Percentiles rank a stretch among this genome's conserved stretches.
phyloP scores from a whole-genome alignment of 1,140 invertebrate genomes.

The Ridgeia piscesae region DNA sequence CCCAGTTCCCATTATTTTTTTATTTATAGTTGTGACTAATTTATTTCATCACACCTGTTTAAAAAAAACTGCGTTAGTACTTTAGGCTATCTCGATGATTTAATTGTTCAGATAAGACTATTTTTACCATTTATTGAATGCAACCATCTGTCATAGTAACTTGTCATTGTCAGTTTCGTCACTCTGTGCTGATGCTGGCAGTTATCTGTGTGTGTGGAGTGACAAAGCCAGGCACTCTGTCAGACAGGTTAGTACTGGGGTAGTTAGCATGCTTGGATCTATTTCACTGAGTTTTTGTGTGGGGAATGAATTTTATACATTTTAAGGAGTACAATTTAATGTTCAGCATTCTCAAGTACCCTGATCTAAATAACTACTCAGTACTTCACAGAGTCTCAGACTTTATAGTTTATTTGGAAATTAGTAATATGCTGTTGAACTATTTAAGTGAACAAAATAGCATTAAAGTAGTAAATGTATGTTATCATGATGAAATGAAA shows the following conservation, averaged over 20 bases:
- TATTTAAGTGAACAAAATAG: too few relatives aligned
- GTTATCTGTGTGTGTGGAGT: neutral
- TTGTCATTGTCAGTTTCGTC: neutral
- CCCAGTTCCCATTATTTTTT: neutral
- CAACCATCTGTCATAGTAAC: neutral
- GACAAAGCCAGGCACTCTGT: neutral
- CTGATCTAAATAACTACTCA: too few relatives aligned
- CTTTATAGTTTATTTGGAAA: too few relatives aligned
- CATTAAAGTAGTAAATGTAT: too few relatives aligned
- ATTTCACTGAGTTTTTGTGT: too few relatives aligned
- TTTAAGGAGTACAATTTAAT: neutral
- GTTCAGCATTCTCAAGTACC: neutral
- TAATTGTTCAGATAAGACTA: neutral
- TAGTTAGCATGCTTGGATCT: too few relatives aligned
- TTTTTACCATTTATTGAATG: neutral
- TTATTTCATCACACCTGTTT: neutral
- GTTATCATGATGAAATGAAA: too few relatives aligned
- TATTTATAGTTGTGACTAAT: neutral
- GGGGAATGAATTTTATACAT: neutral
- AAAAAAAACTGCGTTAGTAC: neutral
- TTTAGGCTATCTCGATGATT: neutral
- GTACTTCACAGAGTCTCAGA: too few relatives aligned
- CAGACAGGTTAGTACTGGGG: neutral
- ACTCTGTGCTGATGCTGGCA: neutral
- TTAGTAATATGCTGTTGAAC: too few relatives aligned